A percentile compares a stretch with the other conserved stretches of the same genome.
Conservation (phyloP, 2,113 vertebrate genomes). For the Plecturocebus donacophilus region DNA sequence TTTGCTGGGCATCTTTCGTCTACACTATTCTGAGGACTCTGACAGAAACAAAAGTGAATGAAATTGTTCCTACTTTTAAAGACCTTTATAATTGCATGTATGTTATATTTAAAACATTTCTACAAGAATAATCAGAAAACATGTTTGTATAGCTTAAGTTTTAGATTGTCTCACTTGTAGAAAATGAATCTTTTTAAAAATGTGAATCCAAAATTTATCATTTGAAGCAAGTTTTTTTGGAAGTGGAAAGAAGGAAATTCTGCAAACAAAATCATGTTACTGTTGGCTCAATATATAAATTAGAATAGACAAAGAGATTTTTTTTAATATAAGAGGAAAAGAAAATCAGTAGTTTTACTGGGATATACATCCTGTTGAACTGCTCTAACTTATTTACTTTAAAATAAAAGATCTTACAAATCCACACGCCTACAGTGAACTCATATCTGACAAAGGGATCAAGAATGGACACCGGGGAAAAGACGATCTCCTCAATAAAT, state of each 20-base stretch:
- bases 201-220: neutral
- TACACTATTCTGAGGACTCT: constrained; percentile 11
- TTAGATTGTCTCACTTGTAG: neutral
- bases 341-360: neutral
- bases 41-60: neutral
- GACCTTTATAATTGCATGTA: neutral
- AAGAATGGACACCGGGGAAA: no score
- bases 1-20: neutral
- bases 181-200: neutral
- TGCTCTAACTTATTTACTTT: neutral
- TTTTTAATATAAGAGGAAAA: neutral
- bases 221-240: neutral
- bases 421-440: no score
- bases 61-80: neutral
- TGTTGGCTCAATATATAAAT: neutral
- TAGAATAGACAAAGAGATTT: neutral
- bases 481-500: no score
- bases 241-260: neutral
- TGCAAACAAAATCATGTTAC: neutral
- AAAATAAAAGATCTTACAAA: neutral
- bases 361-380: neutral
- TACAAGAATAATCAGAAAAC: constrained; percentile 42
- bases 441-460: no score
- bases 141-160: neutral
- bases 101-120: constrained; percentile 45